A percentile compares a stretch with the other conserved stretches of the same genome.
phyloP scores from a whole-genome alignment of 2,113 vertebrate species.

The Numenius arquata region DNA sequence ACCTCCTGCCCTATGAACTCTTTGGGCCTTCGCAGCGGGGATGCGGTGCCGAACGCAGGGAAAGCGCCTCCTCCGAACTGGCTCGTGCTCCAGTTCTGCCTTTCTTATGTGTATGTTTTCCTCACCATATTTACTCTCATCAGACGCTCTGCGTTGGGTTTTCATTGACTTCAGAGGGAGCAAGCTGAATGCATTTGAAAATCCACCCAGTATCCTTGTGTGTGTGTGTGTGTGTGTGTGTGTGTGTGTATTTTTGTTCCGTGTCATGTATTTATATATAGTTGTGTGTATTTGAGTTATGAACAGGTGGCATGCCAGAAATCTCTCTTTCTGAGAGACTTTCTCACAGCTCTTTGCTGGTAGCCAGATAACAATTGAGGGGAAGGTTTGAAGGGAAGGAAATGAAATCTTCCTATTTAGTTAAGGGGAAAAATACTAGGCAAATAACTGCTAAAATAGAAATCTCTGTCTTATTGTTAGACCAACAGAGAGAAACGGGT shows the following conservation, averaged over 20 bases:
- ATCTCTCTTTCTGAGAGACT: slow-evolving; percentile 31
- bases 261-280: slow-evolving; percentile 58
- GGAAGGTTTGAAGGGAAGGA: slow-evolving; percentile 34
- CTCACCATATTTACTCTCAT: not conserved
- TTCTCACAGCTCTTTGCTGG: slow-evolving; percentile 24
- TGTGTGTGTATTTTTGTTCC: slow-evolving; percentile 46
- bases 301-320: slow-evolving; percentile 54
- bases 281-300: slow-evolving; percentile 46
- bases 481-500: not conserved
- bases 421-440: not conserved
- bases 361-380: slow-evolving; percentile 33
- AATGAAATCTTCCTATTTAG: not conserved
- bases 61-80: not conserved
- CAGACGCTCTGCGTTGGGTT: not conserved
- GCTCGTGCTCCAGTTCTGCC: not conserved
- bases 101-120: slow-evolving; percentile 1
- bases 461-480: not conserved
- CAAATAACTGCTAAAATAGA: slow-evolving; percentile 10
- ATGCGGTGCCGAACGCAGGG: not conserved
- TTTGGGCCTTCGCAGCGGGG: not conserved
- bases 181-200: slow-evolving; percentile 4
- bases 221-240: not conserved
- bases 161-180: slow-evolving; percentile 38
- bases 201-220: not conserved
- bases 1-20: slow-evolving; percentile 22